phyloP scores from a whole-genome alignment of 2,113 vertebrate genomes.

The Carlito syrichta region DNA sequence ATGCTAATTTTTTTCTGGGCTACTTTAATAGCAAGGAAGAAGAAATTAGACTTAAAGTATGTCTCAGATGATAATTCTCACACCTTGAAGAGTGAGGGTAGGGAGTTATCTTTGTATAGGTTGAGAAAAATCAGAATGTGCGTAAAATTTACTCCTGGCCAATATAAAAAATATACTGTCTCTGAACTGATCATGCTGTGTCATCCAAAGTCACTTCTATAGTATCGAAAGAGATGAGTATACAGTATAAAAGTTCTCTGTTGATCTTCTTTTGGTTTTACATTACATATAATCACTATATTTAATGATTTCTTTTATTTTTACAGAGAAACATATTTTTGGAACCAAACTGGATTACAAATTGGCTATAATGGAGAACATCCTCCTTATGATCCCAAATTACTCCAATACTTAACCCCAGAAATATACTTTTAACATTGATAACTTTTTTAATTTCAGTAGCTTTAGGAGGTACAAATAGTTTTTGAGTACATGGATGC shows the following conservation, averaged over 20 bases:
- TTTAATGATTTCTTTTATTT: background rate
- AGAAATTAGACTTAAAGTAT: background rate
- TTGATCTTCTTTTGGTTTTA: background rate
- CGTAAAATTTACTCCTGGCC: background rate
- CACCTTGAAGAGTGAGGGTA: background rate
- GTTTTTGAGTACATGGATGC: too few species aligned
- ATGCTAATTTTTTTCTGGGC: background rate
- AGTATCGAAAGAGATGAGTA: background rate
- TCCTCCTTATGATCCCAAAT: background rate
- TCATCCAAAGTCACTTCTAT: background rate
- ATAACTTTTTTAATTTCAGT: too few species aligned
- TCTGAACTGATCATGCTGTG: background rate
- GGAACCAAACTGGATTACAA: background rate
- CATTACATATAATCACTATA: background rate
- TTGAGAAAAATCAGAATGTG: background rate
- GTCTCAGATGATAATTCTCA: background rate
- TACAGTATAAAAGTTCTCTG: background rate
- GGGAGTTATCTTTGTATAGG: background rate
- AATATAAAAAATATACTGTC: too few species aligned
- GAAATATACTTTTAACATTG: background rate
- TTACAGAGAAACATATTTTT: background rate
- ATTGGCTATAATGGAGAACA: background rate
- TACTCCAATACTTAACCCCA: background rate
- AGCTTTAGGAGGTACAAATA: too few species aligned
- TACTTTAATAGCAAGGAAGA: background rate